Evolutionary conservation across 2,888 invertebrate species (phyloP).

Genomic region (Agonopterix alstromeriana): DNA sequence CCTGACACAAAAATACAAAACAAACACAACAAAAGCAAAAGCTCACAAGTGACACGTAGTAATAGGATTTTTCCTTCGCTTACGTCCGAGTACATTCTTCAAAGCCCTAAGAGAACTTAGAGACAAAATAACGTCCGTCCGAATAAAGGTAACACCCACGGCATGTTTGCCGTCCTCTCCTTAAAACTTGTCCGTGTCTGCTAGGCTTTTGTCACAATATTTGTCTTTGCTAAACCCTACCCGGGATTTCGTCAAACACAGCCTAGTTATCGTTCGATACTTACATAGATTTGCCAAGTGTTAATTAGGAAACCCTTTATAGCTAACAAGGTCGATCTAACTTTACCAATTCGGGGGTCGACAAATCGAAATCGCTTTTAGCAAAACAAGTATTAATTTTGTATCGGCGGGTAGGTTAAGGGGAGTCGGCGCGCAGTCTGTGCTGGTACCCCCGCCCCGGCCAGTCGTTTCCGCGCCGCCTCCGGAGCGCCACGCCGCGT

Average conservation of each 20-base stretch:
- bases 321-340: slow-evolving; percentile 70
- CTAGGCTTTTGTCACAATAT: slow-evolving; percentile 61
- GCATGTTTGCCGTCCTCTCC: slow-evolving; percentile 33
- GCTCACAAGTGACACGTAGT: too few species aligned
- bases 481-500: slow-evolving; percentile 38
- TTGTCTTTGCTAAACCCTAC: slow-evolving; percentile 43
- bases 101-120: slow-evolving; percentile 22
- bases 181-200: slow-evolving; percentile 41
- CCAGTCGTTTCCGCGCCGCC: slow-evolving; percentile 56
- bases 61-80: too few species aligned
- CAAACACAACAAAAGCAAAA: too few species aligned
- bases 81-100: too few species aligned
- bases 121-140: slow-evolving; percentile 25
- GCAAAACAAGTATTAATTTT: slow-evolving; percentile 76
- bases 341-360: slow-evolving; percentile 68
- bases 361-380: slow-evolving; percentile 76
- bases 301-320: slow-evolving; percentile 68
- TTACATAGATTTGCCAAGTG: background rate
- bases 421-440: slow-evolving; percentile 60
- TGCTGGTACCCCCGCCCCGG: slow-evolving; percentile 39
- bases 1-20: too few species aligned
- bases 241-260: slow-evolving; percentile 1
- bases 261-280: slow-evolving; percentile 1
- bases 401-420: slow-evolving; percentile 54
- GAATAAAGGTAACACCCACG: slow-evolving; percentile 1